Evolutionary conservation across 2,113 vertebrate species (phyloP).

Genomic region (Phylloscopus trochiloides): DNA sequence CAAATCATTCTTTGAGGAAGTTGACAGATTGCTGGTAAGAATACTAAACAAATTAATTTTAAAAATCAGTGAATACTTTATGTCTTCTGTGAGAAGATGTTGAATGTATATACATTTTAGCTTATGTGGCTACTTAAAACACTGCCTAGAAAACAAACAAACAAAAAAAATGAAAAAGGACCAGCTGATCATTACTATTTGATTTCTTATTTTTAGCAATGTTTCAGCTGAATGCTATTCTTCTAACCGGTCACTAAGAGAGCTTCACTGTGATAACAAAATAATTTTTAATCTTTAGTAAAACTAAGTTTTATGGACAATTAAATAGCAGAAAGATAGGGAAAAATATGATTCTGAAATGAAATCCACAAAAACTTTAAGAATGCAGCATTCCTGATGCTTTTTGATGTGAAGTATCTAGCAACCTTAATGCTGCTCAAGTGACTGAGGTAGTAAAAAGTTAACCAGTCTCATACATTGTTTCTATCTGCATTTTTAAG

Average conservation of each 20-base stretch:
- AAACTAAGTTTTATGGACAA: background rate
- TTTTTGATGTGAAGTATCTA: background rate
- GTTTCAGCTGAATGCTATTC: background rate
- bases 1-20: background rate
- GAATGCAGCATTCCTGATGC: background rate
- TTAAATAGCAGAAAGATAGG: background rate
- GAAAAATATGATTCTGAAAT: background rate
- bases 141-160: background rate
- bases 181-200: background rate
- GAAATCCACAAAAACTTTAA: background rate
- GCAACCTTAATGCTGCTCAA: background rate
- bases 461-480: background rate
- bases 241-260: background rate
- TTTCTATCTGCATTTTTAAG: background rate
- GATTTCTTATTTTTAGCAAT: background rate
- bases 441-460: background rate
- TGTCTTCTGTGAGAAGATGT: background rate
- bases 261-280: background rate
- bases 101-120: background rate
- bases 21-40: background rate
- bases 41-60: background rate
- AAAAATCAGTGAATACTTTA: background rate
- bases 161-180: background rate
- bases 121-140: background rate
- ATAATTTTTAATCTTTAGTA: background rate